Percentiles rank a stretch among this genome's conserved stretches.
Conservation (phyloP, 2,888 invertebrate genomes). For the Syritta pipiens region DNA sequence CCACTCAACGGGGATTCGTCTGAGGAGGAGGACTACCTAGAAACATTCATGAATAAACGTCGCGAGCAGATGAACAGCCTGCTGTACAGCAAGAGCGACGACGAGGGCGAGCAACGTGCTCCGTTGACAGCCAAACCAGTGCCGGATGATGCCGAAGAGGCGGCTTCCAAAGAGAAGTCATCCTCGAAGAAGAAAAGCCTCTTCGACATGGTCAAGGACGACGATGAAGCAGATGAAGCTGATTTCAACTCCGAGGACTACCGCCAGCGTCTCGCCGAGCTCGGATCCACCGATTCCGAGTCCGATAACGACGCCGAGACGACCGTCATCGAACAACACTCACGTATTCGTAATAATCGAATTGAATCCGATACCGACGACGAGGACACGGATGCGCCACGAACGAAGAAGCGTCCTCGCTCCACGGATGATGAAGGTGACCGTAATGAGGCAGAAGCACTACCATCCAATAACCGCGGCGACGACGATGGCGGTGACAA, state of each 20-base stretch:
- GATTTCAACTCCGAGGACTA: conserved; percentile 78
- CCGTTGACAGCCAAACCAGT: conserved; percentile 60
- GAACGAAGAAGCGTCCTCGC: conserved; percentile 39
- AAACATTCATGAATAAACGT: conserved; percentile 72
- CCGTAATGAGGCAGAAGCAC: not conserved
- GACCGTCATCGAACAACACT: conserved; percentile 72
- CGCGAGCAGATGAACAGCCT: conserved; percentile 75
- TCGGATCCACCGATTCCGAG: conserved; percentile 72
- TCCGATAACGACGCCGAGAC: conserved; percentile 69
- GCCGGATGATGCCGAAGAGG: conserved; percentile 60
- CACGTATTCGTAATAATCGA: conserved; percentile 76
- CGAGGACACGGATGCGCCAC: conserved; percentile 1
- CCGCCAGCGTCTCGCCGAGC: conserved; percentile 76
- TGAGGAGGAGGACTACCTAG: conserved; percentile 76
- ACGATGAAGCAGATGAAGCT: conserved; percentile 72
- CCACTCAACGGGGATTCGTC: conserved; percentile 69
- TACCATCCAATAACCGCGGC: conserved; percentile 11
- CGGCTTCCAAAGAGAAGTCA: conserved; percentile 75
- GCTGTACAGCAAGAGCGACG: conserved; percentile 78
- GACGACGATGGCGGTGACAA: conserved; percentile 71
- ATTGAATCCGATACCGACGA: conserved; percentile 76
- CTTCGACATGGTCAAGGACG: conserved; percentile 72
- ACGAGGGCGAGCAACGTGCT: conserved; percentile 74
- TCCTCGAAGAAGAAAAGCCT: conserved; percentile 72
- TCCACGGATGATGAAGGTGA: conserved; percentile 43